phyloP scores from a whole-genome alignment of 2,113 vertebrate species.

The Pipra filicauda region DNA sequence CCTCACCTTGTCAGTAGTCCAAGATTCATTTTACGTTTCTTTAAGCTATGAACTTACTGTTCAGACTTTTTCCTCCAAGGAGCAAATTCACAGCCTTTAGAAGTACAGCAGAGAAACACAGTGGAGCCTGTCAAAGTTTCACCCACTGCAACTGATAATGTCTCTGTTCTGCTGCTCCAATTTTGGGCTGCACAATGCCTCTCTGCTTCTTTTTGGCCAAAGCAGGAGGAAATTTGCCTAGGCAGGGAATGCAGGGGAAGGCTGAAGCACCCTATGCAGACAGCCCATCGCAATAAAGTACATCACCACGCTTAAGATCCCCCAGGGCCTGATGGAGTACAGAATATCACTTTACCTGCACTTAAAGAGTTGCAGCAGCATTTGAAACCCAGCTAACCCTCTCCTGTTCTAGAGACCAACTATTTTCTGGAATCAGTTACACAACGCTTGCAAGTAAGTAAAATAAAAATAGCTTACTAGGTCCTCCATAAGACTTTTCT shows the following conservation, averaged over 20 bases:
- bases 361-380: background rate
- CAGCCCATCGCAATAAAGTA: background rate
- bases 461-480: background rate
- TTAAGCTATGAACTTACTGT: slow-evolving; percentile 38
- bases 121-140: background rate
- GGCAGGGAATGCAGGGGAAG: background rate
- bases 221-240: background rate
- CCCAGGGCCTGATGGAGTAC: background rate
- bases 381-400: background rate
- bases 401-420: background rate
- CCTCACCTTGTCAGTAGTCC: background rate
- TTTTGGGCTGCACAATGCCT: background rate
- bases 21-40: slow-evolving; percentile 1
- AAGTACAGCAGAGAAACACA: background rate
- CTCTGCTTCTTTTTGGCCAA: background rate
- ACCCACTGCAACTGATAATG: background rate
- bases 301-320: background rate
- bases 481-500: background rate
- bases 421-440: background rate
- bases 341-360: background rate
- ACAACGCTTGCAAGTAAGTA: background rate
- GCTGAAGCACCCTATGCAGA: background rate
- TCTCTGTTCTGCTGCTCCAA: background rate
- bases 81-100: background rate
- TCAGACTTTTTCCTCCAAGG: background rate